Percentiles rank a stretch among this genome's conserved stretches.
Evolutionary conservation across 2,888 invertebrate genomes (phyloP).

Genomic region (Tubiluchus corallicola): DNA sequence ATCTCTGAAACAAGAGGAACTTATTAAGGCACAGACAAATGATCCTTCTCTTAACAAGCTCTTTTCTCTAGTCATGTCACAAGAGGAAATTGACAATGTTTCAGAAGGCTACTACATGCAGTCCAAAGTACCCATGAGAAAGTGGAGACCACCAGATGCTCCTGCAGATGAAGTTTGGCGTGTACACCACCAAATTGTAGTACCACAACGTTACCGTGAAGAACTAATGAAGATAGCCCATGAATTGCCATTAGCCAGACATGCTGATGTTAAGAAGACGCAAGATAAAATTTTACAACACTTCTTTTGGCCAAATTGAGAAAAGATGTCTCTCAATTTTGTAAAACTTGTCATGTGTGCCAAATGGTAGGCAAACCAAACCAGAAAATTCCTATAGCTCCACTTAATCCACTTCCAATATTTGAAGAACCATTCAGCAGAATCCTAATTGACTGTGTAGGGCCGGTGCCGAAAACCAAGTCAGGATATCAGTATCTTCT

Average conservation of each 20-base stretch:
- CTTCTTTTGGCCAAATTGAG: conserved; percentile 12
- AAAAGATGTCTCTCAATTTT: conserved; percentile 10
- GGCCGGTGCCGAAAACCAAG: conserved; percentile 12
- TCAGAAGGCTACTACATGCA: background rate
- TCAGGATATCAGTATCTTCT: conserved; percentile 12
- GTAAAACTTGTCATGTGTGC: conserved; percentile 11
- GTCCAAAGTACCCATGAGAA: conserved; percentile 12
- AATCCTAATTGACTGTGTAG: conserved; percentile 13
- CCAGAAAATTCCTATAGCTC: conserved; percentile 11
- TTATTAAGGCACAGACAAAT: background rate
- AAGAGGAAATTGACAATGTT: background rate
- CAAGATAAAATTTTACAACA: conserved; percentile 8
- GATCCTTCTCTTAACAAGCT: background rate
- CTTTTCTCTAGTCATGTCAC: background rate
- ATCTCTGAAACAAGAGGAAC: too few relatives aligned
- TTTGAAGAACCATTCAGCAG: conserved; percentile 12
- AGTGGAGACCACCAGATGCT: conserved; percentile 11
- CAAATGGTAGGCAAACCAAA: conserved; percentile 11
- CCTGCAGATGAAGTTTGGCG: conserved; percentile 9
- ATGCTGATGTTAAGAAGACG: conserved; percentile 12
- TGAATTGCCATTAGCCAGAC: conserved; percentile 11
- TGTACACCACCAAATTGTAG: conserved; percentile 7
- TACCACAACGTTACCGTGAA: conserved; percentile 5
- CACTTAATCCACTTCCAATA: conserved; percentile 11
- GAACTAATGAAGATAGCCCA: conserved; percentile 11